Evolutionary conservation across 2,888 invertebrate species (phyloP).

Genomic region (Hydriomena furcata): DNA sequence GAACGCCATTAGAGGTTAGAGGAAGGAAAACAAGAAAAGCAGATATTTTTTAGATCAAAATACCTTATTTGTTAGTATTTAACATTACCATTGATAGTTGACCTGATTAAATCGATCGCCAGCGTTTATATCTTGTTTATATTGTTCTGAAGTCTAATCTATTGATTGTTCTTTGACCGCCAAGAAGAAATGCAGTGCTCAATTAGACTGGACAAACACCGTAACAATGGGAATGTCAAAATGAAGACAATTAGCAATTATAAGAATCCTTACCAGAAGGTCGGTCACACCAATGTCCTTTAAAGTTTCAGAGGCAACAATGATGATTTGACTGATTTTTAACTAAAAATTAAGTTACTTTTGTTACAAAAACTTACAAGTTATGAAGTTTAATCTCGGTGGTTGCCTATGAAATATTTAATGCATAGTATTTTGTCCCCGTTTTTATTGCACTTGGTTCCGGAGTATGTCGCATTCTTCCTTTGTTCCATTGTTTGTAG

Average conservation of each 20-base stretch:
- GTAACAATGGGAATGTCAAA: conserved; percentile 70
- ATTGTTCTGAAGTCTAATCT: conserved; percentile 36
- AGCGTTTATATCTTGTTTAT: neutral
- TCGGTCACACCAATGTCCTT: conserved; percentile 55
- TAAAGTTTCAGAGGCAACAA: conserved; percentile 60
- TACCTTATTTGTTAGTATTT: conserved; percentile 19
- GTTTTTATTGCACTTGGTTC: conserved; percentile 55
- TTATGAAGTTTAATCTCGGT: conserved; percentile 8
- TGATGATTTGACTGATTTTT: conserved; percentile 12
- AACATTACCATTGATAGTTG: conserved; percentile 17
- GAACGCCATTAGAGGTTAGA: conserved; percentile 17
- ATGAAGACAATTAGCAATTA: conserved; percentile 76
- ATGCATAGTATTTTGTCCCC: conserved; percentile 52
- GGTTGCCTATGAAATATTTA: conserved; percentile 65
- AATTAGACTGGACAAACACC: conserved; percentile 70
- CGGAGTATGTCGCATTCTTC: conserved; percentile 50
- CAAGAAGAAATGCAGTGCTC: conserved; percentile 81
- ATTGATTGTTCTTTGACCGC: conserved; percentile 63
- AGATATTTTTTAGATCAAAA: conserved; percentile 21
- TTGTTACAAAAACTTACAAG: too few relatives aligned
- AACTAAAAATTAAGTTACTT: neutral
- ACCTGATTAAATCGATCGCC: conserved; percentile 26
- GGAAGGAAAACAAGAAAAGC: conserved; percentile 31
- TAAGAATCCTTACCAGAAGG: conserved; percentile 78
- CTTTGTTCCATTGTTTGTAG: conserved; percentile 66